Conservation (phyloP, 2,113 vertebrate genomes). For the Uropsilus gracilis region DNA sequence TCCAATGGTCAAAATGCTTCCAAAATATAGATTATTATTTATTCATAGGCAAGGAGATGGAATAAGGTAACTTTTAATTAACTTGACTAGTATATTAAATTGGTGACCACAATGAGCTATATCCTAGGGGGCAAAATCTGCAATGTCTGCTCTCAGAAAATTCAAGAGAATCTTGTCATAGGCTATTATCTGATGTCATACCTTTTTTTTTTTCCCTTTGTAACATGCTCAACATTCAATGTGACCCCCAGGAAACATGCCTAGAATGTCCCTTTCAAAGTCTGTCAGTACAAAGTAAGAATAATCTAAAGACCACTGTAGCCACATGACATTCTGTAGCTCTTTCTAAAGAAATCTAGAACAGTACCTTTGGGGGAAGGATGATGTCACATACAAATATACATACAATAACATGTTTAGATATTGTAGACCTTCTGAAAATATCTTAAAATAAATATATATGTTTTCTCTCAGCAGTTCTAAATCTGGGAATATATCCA, state of each 20-base stretch:
- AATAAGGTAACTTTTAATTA: neutral
- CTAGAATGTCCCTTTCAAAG: neutral
- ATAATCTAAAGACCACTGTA: neutral
- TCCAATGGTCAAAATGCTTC: neutral
- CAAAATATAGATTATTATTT: constrained; percentile 1
- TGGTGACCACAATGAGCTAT: neutral
- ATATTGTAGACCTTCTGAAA: neutral
- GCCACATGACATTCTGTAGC: neutral
- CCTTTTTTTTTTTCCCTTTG: neutral
- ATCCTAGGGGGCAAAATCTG: neutral
- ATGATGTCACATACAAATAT: neutral
- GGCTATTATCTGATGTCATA: neutral
- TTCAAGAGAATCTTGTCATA: neutral
- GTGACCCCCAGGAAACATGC: neutral
- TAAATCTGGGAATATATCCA: neutral
- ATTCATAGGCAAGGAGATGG: neutral
- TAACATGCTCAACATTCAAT: neutral
- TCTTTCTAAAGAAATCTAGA: neutral
- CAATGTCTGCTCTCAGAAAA: neutral
- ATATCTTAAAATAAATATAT: neutral
- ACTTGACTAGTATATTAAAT: neutral
- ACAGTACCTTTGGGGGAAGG: neutral
- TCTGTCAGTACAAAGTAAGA: neutral
- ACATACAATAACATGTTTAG: neutral
- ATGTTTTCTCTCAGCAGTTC: neutral